Evolutionary conservation across 2,888 invertebrate species (phyloP).

Genomic region (Ecliptopera silaceata): DNA sequence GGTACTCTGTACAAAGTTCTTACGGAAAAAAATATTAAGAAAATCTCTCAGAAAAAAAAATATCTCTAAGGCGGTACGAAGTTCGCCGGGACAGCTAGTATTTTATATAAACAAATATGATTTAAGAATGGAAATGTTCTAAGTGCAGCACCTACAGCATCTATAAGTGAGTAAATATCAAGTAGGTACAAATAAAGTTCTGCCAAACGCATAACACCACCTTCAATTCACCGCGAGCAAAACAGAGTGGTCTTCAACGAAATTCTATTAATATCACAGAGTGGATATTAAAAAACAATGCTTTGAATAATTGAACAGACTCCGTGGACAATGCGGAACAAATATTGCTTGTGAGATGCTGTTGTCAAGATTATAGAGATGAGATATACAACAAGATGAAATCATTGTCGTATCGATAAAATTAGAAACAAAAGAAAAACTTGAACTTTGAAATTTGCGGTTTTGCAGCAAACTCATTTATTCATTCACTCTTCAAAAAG

Average conservation of each 20-base stretch:
- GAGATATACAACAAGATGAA: background rate
- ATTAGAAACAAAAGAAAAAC: background rate
- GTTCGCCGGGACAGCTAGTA: too few species aligned
- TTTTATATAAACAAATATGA: too few species aligned
- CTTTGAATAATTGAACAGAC: conserved; percentile 51
- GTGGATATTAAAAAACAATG: conserved; percentile 38
- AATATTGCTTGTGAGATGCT: conserved; percentile 42
- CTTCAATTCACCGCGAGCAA: background rate
- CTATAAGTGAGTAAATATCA: background rate
- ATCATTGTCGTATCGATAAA: background rate
- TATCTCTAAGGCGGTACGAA: too few species aligned
- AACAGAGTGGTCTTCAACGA: background rate
- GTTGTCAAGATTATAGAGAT: conserved; percentile 26
- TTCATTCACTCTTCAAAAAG: too few species aligned
- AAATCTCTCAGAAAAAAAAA: too few species aligned
- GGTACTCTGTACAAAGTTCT: too few species aligned
- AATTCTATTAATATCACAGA: conserved; percentile 11
- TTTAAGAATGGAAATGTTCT: too few species aligned
- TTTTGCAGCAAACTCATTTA: too few species aligned
- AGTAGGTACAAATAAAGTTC: background rate
- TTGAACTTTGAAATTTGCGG: too few species aligned
- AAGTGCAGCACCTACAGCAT: too few species aligned
- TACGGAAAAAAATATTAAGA: too few species aligned
- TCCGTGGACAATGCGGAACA: conserved; percentile 38
- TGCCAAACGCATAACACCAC: background rate